Evolutionary conservation across 37 sponge, comb jelly and placozoan species (phyloP).

Genomic region (Hormiphora californensis): DNA sequence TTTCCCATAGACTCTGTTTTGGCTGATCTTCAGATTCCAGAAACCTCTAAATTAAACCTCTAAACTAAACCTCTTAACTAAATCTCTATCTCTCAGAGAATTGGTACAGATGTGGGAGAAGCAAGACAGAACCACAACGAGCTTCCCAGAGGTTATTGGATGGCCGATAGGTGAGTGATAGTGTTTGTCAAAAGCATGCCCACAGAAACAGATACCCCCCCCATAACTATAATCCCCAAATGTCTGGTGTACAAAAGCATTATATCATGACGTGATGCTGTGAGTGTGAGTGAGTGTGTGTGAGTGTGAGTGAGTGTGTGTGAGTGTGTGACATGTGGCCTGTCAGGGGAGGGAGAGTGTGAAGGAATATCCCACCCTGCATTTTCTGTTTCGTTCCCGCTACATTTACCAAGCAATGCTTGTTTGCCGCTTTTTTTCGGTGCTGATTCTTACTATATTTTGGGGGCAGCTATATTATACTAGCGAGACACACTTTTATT

Average conservation of each 20-base stretch:
- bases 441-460: neutral
- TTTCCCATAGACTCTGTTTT: neutral
- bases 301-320: neutral
- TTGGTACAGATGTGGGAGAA: conserved; percentile 30
- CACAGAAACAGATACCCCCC: too few relatives aligned
- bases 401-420: neutral
- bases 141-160: conserved; percentile 77
- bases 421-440: neutral
- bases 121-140: conserved; percentile 59
- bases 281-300: neutral
- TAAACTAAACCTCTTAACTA: neutral
- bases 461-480: too few relatives aligned
- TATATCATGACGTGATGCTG: too few relatives aligned
- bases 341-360: neutral
- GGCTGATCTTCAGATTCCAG: neutral
- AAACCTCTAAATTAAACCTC: neutral
- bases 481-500: too few relatives aligned
- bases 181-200: neutral
- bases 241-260: too few relatives aligned
- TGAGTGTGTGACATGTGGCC: neutral
- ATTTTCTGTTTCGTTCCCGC: neutral
- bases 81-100: neutral
- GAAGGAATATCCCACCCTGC: neutral
- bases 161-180: conserved; percentile 67
- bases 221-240: too few relatives aligned